Evolutionary conservation across 2,888 invertebrate genomes (phyloP).

Genomic region (Lymantria monacha): DNA sequence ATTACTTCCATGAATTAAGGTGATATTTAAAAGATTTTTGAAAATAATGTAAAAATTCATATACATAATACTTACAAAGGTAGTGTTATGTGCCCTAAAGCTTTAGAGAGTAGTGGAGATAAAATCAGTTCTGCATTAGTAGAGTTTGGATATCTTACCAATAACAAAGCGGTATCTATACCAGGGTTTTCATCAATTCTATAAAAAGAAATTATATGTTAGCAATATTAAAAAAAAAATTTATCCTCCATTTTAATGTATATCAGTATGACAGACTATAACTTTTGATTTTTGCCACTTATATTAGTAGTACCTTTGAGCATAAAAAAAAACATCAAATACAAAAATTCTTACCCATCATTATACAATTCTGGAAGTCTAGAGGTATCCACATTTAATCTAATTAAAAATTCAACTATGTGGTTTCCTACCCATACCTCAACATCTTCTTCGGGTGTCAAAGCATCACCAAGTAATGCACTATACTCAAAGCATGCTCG

Average conservation of each 20-base stretch:
- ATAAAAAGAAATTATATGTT: conserved; percentile 24
- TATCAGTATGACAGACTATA: too few species aligned
- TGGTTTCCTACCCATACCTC: conserved; percentile 85
- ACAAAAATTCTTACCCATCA: conserved; percentile 58
- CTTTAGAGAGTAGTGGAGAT: conserved; percentile 71
- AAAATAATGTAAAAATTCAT: too few species aligned
- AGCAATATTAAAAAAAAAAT: neutral
- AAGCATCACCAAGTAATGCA: conserved; percentile 79
- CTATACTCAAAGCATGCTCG: conserved; percentile 84
- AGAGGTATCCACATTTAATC: conserved; percentile 84
- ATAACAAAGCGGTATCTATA: conserved; percentile 77
- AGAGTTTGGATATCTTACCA: conserved; percentile 81
- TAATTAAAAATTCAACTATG: conserved; percentile 84
- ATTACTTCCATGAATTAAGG: too few species aligned
- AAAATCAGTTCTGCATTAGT: conserved; percentile 75
- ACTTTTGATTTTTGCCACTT: too few species aligned
- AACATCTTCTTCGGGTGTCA: conserved; percentile 81
- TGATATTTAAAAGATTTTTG: neutral
- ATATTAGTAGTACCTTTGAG: too few species aligned
- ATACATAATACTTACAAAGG: conserved; percentile 60
- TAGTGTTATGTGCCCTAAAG: conserved; percentile 67
- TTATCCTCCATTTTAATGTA: too few species aligned
- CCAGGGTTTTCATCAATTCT: conserved; percentile 70
- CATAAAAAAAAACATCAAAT: neutral
- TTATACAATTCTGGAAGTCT: conserved; percentile 81